These are phyloP conservation scores for Muntiacus muntjak DNA, from an alignment of 2,113 vertebrate genomes.

Conservation along the genomic window DNA sequence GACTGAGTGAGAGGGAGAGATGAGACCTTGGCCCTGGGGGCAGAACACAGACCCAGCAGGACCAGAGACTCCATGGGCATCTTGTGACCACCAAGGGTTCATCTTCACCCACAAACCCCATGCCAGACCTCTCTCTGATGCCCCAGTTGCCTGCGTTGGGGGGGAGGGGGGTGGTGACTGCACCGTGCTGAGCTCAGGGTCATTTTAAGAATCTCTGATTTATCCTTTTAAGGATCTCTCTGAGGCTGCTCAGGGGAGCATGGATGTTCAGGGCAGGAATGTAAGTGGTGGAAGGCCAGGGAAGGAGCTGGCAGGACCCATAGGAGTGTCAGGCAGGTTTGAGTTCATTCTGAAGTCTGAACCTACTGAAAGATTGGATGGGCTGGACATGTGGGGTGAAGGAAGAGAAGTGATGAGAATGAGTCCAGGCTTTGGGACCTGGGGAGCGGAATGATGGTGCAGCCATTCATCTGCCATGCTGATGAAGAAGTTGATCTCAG, in stretches of 20 bases:
- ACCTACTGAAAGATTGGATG: not conserved
- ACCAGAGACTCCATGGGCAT: not conserved
- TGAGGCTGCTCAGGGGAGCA: not conserved
- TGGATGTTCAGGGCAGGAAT: not conserved
- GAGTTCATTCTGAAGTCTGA: not conserved
- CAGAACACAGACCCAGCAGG: not conserved
- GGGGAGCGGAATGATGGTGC: too few relatives aligned
- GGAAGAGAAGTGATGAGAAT: not conserved
- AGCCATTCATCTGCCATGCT: not conserved
- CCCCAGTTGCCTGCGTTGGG: not conserved
- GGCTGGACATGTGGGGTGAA: not conserved
- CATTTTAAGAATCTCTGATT: not conserved
- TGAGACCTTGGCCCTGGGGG: not conserved
- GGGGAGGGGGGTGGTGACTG: accelerated
- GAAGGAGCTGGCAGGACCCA: not conserved
- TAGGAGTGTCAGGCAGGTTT: not conserved
- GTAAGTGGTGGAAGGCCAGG: too few relatives aligned
- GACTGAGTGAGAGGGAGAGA: not conserved
- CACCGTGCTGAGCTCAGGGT: not conserved
- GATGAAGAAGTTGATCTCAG: not conserved
- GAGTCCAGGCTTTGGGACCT: not conserved
- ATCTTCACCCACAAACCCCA: not conserved
- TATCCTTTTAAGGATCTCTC: not conserved
- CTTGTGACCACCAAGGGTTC: not conserved
- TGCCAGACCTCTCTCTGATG: not conserved